Percentiles rank a stretch among this genome's conserved stretches.
These are phyloP conservation scores for Pogonocherus hispidulus DNA, from an alignment of 2,888 invertebrate species.

Conservation along the genomic window DNA sequence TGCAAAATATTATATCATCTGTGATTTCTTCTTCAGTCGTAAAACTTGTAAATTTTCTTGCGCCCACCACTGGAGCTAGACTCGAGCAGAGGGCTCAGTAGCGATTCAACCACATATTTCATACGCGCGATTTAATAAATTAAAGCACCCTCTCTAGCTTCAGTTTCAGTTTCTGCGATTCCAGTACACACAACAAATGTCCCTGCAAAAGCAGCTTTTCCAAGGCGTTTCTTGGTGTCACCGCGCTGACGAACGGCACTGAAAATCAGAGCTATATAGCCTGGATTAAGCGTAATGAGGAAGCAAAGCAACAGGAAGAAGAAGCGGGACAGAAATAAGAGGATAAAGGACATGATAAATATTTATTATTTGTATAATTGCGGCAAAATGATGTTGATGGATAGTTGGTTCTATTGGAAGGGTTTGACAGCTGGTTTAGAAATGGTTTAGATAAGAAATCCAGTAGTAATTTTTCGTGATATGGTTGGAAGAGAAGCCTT, in stretches of 20 bases:
- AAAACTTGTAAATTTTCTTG: no score
- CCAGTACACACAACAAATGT: slow-evolving; percentile 41
- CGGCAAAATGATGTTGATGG: slow-evolving; percentile 53
- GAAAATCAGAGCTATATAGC: slow-evolving; percentile 51
- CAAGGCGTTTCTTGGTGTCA: slow-evolving; percentile 32
- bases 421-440: no score
- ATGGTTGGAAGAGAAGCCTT: no score
- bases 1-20: no score
- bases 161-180: slow-evolving; percentile 22
- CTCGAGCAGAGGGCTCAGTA: slow-evolving; percentile 26
- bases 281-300: slow-evolving; percentile 63
- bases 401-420: slow-evolving; percentile 32
- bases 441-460: no score
- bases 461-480: no score
- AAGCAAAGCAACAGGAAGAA: slow-evolving; percentile 65
- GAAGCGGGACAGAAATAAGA: slow-evolving; percentile 65
- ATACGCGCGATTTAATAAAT: slow-evolving; percentile 61
- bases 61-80: slow-evolving; percentile 35
- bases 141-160: slow-evolving; percentile 44
- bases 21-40: no score
- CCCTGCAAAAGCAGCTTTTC: slow-evolving; percentile 39
- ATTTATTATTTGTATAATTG: slow-evolving; percentile 67
- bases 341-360: slow-evolving; percentile 66
- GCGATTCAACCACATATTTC: slow-evolving; percentile 55
- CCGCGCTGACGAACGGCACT: slow-evolving; percentile 42